Evolutionary conservation across 2,113 vertebrate genomes (phyloP).

Genomic region (Pontoporia blainvillei): DNA sequence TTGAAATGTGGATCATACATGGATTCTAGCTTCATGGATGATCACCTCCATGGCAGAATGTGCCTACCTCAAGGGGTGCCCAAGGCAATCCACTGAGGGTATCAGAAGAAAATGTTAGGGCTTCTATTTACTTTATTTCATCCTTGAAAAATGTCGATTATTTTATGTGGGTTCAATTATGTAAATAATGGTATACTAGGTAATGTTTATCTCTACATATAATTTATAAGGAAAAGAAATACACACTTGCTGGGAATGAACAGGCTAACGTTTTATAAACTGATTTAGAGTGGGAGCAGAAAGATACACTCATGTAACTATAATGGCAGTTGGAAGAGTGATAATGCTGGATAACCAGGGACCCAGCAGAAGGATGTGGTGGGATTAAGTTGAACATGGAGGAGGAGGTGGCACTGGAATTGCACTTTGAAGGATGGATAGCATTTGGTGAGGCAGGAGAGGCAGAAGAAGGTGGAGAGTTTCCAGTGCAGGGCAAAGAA

Average conservation of each 20-base stretch:
- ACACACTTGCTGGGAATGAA: neutral
- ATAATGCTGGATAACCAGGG: neutral
- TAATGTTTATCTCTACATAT: no score
- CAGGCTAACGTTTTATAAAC: neutral
- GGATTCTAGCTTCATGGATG: neutral
- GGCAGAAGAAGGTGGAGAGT: neutral
- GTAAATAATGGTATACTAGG: neutral
- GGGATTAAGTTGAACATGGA: neutral
- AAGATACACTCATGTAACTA: neutral
- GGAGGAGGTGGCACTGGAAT: neutral
- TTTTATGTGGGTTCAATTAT: neutral
- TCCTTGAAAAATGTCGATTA: neutral
- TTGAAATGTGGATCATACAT: neutral
- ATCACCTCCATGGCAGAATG: neutral
- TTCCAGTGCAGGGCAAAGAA: neutral
- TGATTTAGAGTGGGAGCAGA: neutral
- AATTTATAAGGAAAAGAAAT: neutral
- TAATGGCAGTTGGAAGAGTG: neutral
- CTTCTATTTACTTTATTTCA: neutral
- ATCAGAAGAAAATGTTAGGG: neutral
- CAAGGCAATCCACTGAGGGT: neutral
- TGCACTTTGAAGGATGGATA: neutral
- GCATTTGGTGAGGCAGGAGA: neutral
- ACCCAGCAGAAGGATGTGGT: neutral
- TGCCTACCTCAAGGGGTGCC: neutral